Percentiles rank a stretch among this genome's conserved stretches.
Evolutionary conservation across 2,888 invertebrate species (phyloP).

Genomic region (Perdita meconis): DNA sequence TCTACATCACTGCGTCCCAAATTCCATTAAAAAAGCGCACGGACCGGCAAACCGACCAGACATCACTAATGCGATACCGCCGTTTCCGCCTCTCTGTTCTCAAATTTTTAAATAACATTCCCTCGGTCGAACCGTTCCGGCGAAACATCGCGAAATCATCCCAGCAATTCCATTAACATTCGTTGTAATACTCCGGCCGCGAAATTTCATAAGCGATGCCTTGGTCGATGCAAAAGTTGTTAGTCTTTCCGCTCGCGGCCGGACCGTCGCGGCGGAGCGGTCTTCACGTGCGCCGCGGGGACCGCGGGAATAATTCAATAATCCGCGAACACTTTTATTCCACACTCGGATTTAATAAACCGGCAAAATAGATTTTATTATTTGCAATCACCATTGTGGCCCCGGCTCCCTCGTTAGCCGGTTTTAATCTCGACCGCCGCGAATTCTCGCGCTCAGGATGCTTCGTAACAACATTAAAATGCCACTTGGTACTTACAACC

Average conservation of each 20-base stretch:
- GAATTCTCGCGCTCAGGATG: constrained; percentile 60
- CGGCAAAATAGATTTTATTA: constrained; percentile 81
- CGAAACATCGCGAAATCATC: constrained; percentile 18
- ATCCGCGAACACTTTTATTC: constrained; percentile 79
- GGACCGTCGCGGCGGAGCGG: constrained; percentile 34
- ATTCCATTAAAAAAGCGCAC: not conserved
- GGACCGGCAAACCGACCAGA: not conserved
- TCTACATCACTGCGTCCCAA: not conserved
- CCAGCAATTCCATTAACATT: constrained; percentile 57
- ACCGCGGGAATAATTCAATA: constrained; percentile 77
- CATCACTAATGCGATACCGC: not conserved
- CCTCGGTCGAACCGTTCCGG: not conserved
- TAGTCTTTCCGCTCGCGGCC: constrained; percentile 46
- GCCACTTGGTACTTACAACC: constrained; percentile 55
- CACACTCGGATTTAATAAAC: constrained; percentile 78
- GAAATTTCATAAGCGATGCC: constrained; percentile 58
- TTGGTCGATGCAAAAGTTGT: constrained; percentile 69
- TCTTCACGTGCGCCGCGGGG: constrained; percentile 45
- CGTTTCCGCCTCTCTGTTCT: not conserved
- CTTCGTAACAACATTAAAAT: constrained; percentile 60
- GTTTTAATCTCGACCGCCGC: constrained; percentile 63
- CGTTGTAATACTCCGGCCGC: constrained; percentile 46
- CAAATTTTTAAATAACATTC: constrained; percentile 26
- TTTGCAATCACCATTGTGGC: constrained; percentile 77
- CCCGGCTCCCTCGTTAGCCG: constrained; percentile 64